Evolutionary conservation across 2,113 vertebrate genomes (phyloP).

Genomic region (Siphamia tubifer): DNA sequence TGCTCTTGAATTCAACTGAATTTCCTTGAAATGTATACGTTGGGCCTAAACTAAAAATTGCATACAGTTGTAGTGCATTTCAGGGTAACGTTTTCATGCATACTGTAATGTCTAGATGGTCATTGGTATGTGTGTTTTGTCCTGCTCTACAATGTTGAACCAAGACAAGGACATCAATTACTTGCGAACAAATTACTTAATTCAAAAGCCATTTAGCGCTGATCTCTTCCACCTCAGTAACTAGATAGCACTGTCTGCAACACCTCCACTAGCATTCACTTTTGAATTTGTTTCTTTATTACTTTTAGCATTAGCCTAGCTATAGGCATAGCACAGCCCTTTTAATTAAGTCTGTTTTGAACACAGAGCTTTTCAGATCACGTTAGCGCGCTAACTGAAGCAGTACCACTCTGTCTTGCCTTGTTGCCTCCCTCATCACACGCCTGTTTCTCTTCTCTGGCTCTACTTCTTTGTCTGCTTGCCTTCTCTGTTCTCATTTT

Average conservation of each 20-base stretch:
- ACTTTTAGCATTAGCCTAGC: conserved; percentile 55
- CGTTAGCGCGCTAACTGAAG: conserved; percentile 40
- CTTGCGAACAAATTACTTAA: conserved; percentile 60
- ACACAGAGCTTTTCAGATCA: conserved; percentile 49
- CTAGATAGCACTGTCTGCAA: conserved; percentile 34
- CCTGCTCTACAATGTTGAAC: neutral
- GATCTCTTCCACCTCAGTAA: conserved; percentile 52
- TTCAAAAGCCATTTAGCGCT: conserved; percentile 58
- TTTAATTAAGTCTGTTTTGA: conserved; percentile 66
- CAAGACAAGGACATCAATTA: conserved; percentile 53
- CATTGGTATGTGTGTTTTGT: neutral
- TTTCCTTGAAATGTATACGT: too few species aligned
- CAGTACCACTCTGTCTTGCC: conserved; percentile 55
- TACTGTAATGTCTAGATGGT: neutral
- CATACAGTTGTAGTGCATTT: too few species aligned
- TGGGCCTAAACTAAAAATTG: too few species aligned
- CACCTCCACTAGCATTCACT: conserved; percentile 51
- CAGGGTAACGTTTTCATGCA: neutral
- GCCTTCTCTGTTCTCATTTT: conserved; percentile 19
- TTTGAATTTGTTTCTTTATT: conserved; percentile 33
- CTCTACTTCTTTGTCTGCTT: conserved; percentile 27
- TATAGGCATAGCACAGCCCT: neutral
- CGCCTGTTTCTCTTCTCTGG: conserved; percentile 39
- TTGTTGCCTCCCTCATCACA: conserved; percentile 66
- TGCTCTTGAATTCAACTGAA: too few species aligned